Percentiles rank a stretch among this genome's conserved stretches.
Evolutionary conservation across 2,888 invertebrate genomes (phyloP).

Genomic region (Torymus texanus): DNA sequence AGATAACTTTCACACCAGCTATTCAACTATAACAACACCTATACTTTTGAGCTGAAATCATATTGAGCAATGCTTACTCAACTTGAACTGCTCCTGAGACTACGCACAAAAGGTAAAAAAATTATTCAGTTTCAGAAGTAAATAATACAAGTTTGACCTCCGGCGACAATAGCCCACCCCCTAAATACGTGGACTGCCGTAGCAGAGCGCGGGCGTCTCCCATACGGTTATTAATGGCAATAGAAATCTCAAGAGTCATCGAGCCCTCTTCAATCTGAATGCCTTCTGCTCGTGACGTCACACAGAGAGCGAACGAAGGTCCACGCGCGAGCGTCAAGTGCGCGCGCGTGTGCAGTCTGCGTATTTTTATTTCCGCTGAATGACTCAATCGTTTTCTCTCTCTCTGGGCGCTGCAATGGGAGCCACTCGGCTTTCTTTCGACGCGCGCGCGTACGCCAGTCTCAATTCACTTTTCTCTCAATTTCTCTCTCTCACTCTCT

Average conservation of each 20-base stretch:
- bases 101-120: too few relatives aligned
- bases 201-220: constrained; percentile 41
- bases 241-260: constrained; percentile 75
- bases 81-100: too few relatives aligned
- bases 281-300: constrained; percentile 75
- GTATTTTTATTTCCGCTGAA: constrained; percentile 73
- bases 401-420: constrained; percentile 44
- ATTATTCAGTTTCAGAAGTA: too few relatives aligned
- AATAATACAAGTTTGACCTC: background rate
- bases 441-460: constrained; percentile 5
- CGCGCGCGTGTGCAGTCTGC: constrained; percentile 47
- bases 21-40: too few relatives aligned
- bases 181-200: background rate
- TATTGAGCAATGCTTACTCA: too few relatives aligned
- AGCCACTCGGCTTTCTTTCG: constrained; percentile 48
- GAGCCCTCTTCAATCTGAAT: constrained; percentile 75
- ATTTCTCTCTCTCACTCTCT: constrained; percentile 15
- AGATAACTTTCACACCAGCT: too few relatives aligned
- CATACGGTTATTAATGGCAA: constrained; percentile 74
- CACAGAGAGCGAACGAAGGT: constrained; percentile 57
- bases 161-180: constrained; percentile 21
- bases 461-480: constrained; percentile 20
- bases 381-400: constrained; percentile 72
- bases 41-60: too few relatives aligned
- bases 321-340: constrained; percentile 6